Evolutionary conservation across 2,888 invertebrate genomes (phyloP), one percentile per base, ranked within the genome.

Genomic region (Antheraea assamensis): DNA sequence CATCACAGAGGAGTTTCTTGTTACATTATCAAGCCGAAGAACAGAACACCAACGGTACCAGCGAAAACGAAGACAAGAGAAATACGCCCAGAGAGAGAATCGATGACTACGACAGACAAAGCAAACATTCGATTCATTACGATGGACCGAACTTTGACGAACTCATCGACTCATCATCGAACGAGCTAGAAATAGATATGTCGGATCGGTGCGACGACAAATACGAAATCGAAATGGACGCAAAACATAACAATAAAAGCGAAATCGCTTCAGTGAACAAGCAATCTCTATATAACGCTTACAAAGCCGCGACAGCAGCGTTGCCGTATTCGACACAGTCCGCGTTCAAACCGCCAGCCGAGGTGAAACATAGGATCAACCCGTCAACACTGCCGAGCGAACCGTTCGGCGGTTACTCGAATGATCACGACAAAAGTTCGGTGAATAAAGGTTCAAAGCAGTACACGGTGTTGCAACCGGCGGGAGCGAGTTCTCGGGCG

Each of bases 391-490:
- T 92, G 71, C 93, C 95, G 2, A 97, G 96, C n/a, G 96, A 97
- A 78, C 97, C 97, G 10, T 97, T 97, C 82, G 97, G 97, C 0
- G 97, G 97, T 0, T 97, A 96, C 83, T 96, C 97, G 21, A 94
- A 95, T 52, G 95, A 86, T 82, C 95, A 86, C 83, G 95, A 88
- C 80, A 95, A 85, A 85, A 89, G 88, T 77, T 84, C 88, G 8
- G 81, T 86, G 74, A 86, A 88, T 77, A 93, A 90, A 77, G 95
- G 92, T 17, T 96, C 96, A 76, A 98, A 98, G 91, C 98, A 98
- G 88, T 98, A 98, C 87, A 98, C 98, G 76, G 98, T 98, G 80
- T 94, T 98, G 77, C 98, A 98, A 90, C 98, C 98, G 1, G 98
- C 98, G 19, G 97, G 97, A 49, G 95, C 96, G 0, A 97, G 97